Conservation (phyloP, 2,797 vertebrate species). For the Psittacula echo region DNA sequence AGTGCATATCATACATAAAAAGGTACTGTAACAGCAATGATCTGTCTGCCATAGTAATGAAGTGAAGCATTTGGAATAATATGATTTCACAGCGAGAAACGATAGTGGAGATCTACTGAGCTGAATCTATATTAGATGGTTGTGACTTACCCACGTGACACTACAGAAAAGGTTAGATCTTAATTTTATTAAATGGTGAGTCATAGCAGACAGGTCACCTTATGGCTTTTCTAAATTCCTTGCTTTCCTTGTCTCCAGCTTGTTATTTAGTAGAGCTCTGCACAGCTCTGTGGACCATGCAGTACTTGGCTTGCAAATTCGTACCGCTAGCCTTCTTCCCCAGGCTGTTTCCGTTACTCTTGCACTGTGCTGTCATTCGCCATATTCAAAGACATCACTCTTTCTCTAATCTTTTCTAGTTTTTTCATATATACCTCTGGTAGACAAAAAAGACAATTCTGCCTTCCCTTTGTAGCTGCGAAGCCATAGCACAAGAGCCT, state of each 20-base stretch:
- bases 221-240: neutral
- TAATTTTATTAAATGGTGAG: slow-evolving; percentile 52
- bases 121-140: slow-evolving; percentile 63
- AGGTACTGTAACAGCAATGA: neutral
- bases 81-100: slow-evolving; percentile 33
- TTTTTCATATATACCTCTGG: neutral
- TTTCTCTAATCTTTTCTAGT: neutral
- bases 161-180: slow-evolving; percentile 44
- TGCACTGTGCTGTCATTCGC: neutral
- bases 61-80: slow-evolving; percentile 32
- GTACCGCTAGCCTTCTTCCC: neutral
- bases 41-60: slow-evolving; percentile 34
- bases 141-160: slow-evolving; percentile 47
- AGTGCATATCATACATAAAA: neutral
- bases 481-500: neutral
- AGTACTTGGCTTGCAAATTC: neutral
- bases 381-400: neutral
- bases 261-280: neutral
- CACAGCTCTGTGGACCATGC: neutral
- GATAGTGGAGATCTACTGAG: slow-evolving; percentile 40
- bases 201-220: slow-evolving; percentile 18
- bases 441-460: neutral
- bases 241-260: neutral
- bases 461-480: neutral
- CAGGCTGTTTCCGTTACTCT: neutral